Percentiles rank a stretch among this genome's conserved stretches.
Conservation (phyloP, 2,797 vertebrate genomes). For the Parauchenoglanis ngamensis region DNA sequence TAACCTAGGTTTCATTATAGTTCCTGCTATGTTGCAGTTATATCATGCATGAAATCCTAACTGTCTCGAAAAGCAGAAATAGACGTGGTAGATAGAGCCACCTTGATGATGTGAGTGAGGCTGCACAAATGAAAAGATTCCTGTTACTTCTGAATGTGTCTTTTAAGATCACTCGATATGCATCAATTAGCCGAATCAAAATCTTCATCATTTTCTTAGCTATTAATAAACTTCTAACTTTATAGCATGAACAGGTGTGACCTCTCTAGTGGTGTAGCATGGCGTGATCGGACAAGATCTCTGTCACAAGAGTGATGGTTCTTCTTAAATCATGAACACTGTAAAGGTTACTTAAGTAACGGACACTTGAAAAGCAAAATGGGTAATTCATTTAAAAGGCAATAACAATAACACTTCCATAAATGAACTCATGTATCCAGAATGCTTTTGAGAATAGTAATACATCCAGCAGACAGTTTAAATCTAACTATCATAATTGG, state of each 20-base stretch:
- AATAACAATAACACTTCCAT: not conserved
- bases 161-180: not conserved
- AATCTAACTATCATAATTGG: not conserved
- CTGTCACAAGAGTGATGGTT: not conserved
- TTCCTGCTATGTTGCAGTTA: not conserved
- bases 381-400: not conserved
- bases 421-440: not conserved
- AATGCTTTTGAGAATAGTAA: not conserved
- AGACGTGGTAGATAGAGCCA: not conserved
- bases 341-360: not conserved
- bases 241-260: not conserved
- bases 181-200: not conserved
- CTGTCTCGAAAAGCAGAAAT: slow-evolving; percentile 15
- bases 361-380: not conserved
- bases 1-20: slow-evolving; percentile 1
- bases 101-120: not conserved
- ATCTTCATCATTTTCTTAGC: not conserved
- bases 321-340: not conserved
- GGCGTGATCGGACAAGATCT: not conserved
- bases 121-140: not conserved
- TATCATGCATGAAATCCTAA: slow-evolving; percentile 7
- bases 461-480: not conserved
- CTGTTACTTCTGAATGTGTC: not conserved
- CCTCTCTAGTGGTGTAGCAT: not conserved
- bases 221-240: not conserved